phyloP scores from a whole-genome alignment of 2,113 vertebrate species.

The Arvicanthis niloticus region DNA sequence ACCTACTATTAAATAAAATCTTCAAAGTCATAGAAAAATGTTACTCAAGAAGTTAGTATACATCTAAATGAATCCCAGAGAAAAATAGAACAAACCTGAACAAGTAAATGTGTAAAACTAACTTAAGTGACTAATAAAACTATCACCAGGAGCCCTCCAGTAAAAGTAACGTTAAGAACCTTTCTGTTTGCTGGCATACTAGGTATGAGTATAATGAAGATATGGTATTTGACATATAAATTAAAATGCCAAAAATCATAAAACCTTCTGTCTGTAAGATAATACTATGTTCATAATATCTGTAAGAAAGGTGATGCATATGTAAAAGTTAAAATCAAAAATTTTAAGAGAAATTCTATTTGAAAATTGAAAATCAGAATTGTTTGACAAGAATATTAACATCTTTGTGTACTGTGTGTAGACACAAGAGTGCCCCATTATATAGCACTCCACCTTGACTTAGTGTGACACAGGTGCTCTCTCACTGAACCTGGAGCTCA shows the following conservation, averaged over 20 bases:
- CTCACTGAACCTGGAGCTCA: no score
- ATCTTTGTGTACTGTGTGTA: background rate
- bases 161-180: background rate
- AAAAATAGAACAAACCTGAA: background rate
- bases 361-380: background rate
- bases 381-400: no score
- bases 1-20: background rate
- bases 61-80: background rate
- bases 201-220: background rate
- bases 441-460: background rate
- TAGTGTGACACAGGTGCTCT: fast-evolving
- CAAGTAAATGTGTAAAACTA: background rate
- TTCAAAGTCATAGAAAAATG: background rate
- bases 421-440: no score
- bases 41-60: background rate
- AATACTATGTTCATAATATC: no score
- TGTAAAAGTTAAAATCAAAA: background rate
- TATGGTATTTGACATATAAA: background rate
- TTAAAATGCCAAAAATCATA: background rate
- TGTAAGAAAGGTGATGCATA: background rate
- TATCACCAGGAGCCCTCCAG: background rate
- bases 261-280: background rate
- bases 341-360: no score
- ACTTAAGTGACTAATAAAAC: background rate
- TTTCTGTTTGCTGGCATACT: background rate